Conservation (phyloP, 1,140 invertebrate genomes). For the Bemisia tabaci region DNA sequence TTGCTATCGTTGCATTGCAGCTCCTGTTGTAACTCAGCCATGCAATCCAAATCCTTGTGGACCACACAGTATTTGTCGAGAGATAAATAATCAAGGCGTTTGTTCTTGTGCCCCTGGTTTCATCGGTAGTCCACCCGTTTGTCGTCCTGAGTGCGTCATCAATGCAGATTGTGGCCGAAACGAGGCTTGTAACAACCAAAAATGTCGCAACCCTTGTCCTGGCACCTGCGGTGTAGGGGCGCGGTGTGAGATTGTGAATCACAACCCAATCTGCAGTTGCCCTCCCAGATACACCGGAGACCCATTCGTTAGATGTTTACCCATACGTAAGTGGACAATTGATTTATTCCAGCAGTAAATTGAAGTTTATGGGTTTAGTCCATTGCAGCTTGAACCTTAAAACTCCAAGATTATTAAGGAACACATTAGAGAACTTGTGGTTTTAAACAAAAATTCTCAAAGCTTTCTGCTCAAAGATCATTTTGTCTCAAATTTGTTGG, state of each 20-base stretch:
- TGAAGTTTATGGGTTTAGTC: too few species aligned
- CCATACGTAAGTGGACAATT: constrained; percentile 32
- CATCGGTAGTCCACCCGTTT: constrained; percentile 52
- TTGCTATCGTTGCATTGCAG: constrained; percentile 7
- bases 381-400: too few species aligned
- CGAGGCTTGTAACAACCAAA: constrained; percentile 51
- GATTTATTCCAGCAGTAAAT: too few species aligned
- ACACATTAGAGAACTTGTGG: too few species aligned
- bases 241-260: constrained; percentile 49
- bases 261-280: constrained; percentile 53
- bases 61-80: constrained; percentile 42
- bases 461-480: too few species aligned
- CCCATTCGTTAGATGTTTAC: constrained; percentile 49
- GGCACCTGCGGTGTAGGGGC: constrained; percentile 52
- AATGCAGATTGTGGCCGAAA: constrained; percentile 53
- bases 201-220: constrained; percentile 54
- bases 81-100: constrained; percentile 42
- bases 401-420: too few species aligned
- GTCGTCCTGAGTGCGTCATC: constrained; percentile 56
- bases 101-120: constrained; percentile 52
- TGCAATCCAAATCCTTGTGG: constrained; percentile 41
- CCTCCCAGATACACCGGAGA: constrained; percentile 49
- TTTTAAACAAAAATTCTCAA: too few species aligned
- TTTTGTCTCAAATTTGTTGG: too few species aligned
- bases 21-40: constrained; percentile 26